A percentile compares a stretch with the other conserved stretches of the same genome.
These are phyloP conservation scores for Lutjanus argentimaculatus DNA, from an alignment of 2,797 vertebrate species.

Conservation along the genomic window DNA sequence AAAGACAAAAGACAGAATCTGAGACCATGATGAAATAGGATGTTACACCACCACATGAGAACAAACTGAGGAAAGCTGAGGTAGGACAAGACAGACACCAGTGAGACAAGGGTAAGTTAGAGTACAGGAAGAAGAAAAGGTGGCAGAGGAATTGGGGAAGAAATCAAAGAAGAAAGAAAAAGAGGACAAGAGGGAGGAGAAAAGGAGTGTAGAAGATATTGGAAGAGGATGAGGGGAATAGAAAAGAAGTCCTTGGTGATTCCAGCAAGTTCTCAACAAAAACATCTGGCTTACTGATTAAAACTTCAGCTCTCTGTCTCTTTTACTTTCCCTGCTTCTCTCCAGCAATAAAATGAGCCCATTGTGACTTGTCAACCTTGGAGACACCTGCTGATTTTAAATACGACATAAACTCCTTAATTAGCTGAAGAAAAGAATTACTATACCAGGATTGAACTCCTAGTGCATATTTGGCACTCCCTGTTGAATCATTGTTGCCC, in stretches of 20 bases:
- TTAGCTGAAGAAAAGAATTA: constrained; percentile 51
- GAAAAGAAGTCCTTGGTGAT: constrained; percentile 40
- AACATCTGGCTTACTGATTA: constrained; percentile 63
- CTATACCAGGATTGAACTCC: constrained; percentile 33
- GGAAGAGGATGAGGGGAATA: constrained; percentile 21
- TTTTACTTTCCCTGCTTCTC: constrained; percentile 35
- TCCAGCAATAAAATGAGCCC: constrained; percentile 54
- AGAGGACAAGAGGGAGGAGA: background rate
- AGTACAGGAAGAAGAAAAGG: constrained; percentile 16
- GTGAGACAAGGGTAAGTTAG: background rate
- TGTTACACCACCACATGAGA: background rate
- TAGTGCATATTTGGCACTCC: constrained; percentile 15
- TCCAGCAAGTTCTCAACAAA: constrained; percentile 45
- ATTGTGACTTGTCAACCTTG: constrained; percentile 63
- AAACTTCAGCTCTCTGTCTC: constrained; percentile 42
- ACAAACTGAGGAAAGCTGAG: constrained; percentile 5
- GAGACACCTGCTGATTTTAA: constrained; percentile 66
- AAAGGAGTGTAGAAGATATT: background rate
- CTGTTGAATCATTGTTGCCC: constrained; percentile 23
- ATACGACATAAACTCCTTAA: constrained; percentile 58
- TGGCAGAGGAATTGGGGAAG: constrained; percentile 15
- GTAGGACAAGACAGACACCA: constrained; percentile 1
- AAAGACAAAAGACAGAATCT: constrained; percentile 9
- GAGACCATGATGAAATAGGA: constrained; percentile 23
- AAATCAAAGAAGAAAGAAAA: constrained; percentile 6